These are phyloP conservation scores for Trissoscelio sp. DNA, from an alignment of 2,888 invertebrate species.

Conservation along the genomic window DNA sequence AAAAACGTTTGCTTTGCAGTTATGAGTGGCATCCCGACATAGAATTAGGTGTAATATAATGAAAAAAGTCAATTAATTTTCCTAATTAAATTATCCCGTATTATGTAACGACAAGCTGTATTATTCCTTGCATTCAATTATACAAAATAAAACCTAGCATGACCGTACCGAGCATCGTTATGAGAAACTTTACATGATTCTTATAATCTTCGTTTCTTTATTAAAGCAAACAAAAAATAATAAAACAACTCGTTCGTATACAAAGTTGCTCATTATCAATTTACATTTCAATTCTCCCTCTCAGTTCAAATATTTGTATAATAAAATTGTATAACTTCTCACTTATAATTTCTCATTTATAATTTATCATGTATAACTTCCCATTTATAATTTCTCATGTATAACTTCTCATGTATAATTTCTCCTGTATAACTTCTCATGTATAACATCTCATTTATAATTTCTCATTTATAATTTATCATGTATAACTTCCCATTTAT, in stretches of 20 bases:
- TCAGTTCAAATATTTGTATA: no score
- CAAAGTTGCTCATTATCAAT: no score
- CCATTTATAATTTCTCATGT: no score
- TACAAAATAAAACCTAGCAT: constrained; percentile 56
- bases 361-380: no score
- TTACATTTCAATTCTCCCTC: no score
- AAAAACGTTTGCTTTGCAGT: constrained; percentile 40
- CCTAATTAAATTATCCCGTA: constrained; percentile 55
- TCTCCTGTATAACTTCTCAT: no score
- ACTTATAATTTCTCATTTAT: no score
- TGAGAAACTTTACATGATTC: constrained; percentile 33
- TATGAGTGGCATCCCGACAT: constrained; percentile 17
- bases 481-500: no score
- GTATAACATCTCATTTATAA: no score
- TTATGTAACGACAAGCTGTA: constrained; percentile 44
- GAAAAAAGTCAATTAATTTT: constrained; percentile 58
- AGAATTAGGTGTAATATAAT: constrained; percentile 40
- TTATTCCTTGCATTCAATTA: constrained; percentile 52
- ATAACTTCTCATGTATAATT: no score
- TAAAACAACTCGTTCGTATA: background rate
- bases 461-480: no score
- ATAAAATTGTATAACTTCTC: no score
- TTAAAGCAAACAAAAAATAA: constrained; percentile 33
- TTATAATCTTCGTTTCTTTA: constrained; percentile 27
- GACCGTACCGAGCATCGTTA: constrained; percentile 34